These are phyloP conservation scores for Globicephala melas DNA, from an alignment of 2,113 vertebrate species.

Conservation along the genomic window DNA sequence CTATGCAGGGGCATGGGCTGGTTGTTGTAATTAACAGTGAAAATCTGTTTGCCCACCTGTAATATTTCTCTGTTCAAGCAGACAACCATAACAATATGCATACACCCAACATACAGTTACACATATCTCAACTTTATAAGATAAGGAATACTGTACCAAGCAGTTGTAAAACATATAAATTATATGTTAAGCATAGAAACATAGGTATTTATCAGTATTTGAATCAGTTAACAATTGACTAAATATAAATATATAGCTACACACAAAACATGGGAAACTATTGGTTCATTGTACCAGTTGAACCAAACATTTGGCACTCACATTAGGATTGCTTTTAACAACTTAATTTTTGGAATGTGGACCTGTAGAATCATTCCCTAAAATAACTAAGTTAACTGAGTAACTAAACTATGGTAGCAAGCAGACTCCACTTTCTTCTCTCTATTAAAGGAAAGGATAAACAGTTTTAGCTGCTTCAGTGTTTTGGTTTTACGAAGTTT, in stretches of 20 bases:
- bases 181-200: not conserved
- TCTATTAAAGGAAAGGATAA: not conserved
- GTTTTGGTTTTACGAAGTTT: not conserved
- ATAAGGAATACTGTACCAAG: not conserved
- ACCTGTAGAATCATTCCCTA: not conserved
- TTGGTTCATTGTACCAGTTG: not conserved
- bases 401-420: not conserved
- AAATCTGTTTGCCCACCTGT: not conserved
- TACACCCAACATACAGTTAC: no score
- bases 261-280: not conserved
- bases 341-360: not conserved
- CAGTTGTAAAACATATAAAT: not conserved
- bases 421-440: not conserved
- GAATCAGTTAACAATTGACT: not conserved
- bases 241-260: not conserved
- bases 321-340: not conserved
- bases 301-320: not conserved
- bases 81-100: not conserved
- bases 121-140: not conserved
- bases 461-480: not conserved
- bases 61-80: not conserved
- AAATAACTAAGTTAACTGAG: not conserved
- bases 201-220: not conserved
- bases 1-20: rapidly evolving
- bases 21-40: not conserved